phyloP scores from a whole-genome alignment of 2,888 invertebrate genomes.

The Leucophenga montana region DNA sequence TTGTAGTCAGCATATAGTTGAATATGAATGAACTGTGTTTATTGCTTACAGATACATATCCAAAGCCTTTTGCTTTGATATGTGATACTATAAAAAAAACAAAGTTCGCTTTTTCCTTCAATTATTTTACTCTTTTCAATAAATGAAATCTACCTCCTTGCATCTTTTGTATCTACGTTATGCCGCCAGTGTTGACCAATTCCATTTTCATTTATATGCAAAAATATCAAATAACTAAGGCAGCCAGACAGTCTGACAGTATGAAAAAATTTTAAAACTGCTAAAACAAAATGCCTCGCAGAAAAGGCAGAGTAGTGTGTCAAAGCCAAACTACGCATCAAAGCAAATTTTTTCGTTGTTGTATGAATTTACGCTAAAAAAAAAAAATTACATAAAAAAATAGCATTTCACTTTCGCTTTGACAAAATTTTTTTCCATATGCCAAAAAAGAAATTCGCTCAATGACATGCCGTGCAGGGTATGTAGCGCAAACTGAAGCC shows the following conservation, averaged over 20 bases:
- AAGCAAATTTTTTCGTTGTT: background rate
- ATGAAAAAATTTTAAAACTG: background rate
- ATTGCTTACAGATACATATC: background rate
- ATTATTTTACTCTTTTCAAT: background rate
- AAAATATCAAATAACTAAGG: constrained; percentile 28
- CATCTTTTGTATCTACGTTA: background rate
- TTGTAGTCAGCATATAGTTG: too few relatives aligned
- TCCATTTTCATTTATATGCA: constrained; percentile 38
- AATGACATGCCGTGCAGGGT: too few relatives aligned
- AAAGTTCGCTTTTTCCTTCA: background rate
- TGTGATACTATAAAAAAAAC: background rate
- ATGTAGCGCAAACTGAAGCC: too few relatives aligned
- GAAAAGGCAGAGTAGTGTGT: background rate
- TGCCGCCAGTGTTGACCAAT: constrained; percentile 26
- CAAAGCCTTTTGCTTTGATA: background rate
- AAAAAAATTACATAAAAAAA: too few relatives aligned
- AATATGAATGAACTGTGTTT: background rate
- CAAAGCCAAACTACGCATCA: background rate
- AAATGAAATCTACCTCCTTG: background rate
- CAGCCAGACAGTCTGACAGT: background rate
- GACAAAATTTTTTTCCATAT: too few relatives aligned
- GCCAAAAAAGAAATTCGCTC: too few relatives aligned
- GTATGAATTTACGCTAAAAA: too few relatives aligned
- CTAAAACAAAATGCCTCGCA: background rate
- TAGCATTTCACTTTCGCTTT: too few relatives aligned